phyloP scores from a whole-genome alignment of 2,113 vertebrate species.

The Cercocebus atys region DNA sequence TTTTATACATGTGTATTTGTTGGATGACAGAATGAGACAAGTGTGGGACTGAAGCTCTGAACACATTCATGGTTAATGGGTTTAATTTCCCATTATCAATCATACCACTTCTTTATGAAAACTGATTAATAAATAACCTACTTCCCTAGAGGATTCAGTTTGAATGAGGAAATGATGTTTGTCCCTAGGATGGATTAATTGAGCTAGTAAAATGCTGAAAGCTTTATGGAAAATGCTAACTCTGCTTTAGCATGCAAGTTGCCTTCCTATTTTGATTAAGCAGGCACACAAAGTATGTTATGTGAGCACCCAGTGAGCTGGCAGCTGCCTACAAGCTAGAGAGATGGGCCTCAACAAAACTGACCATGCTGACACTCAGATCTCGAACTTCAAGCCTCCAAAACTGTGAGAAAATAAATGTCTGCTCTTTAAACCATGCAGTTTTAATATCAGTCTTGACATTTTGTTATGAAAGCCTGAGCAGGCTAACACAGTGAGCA shows the following conservation, averaged over 20 bases:
- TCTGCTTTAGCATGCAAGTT: not conserved
- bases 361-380: not conserved
- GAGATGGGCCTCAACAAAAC: not conserved
- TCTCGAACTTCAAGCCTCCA: not conserved
- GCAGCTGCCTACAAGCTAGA: not conserved
- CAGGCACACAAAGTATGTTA: not conserved
- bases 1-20: conserved; percentile 24
- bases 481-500: not conserved
- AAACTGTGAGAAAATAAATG: not conserved
- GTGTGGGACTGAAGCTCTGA: not conserved
- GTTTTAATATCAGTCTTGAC: not conserved
- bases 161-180: conserved; percentile 2
- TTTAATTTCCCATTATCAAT: conserved; percentile 26
- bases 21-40: conserved; percentile 57
- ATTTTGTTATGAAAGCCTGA: not conserved
- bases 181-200: not conserved
- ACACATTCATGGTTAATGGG: conserved; percentile 1
- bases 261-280: conserved; percentile 33
- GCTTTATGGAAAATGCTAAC: conserved; percentile 43
- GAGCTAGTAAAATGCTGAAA: not conserved
- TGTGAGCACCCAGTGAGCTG: not conserved
- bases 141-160: not conserved
- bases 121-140: not conserved
- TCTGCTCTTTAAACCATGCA: not conserved
- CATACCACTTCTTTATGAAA: conserved; percentile 18